phyloP scores from a whole-genome alignment of 2,113 vertebrate genomes.

The Semnopithecus entellus region DNA sequence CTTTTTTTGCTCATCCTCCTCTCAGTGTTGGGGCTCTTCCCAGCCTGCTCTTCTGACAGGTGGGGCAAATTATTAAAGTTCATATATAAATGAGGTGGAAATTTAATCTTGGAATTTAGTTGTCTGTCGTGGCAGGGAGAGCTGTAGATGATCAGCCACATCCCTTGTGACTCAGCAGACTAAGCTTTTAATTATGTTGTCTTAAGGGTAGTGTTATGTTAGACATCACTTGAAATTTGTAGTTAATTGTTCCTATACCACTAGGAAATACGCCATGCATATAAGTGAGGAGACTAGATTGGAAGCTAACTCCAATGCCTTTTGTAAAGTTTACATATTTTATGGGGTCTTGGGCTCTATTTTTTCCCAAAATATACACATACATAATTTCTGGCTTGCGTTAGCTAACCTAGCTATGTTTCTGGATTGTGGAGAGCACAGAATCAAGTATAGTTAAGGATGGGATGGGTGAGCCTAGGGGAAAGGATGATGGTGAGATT shows the following conservation, averaged over 20 bases:
- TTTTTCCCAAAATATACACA: background rate
- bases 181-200: constrained; percentile 29
- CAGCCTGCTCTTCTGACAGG: background rate
- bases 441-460: too few relatives aligned
- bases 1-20: background rate
- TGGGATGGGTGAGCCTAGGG: too few relatives aligned
- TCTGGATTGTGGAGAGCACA: too few relatives aligned
- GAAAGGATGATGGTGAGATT: too few relatives aligned
- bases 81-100: constrained; percentile 15
- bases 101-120: background rate
- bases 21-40: background rate
- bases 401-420: too few relatives aligned
- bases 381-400: background rate
- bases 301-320: constrained; percentile 25
- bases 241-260: background rate
- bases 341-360: background rate
- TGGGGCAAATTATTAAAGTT: background rate
- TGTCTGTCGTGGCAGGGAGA: background rate
- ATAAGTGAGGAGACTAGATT: background rate
- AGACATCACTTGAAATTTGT: constrained; percentile 10
- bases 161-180: background rate
- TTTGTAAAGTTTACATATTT: background rate
- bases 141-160: background rate
- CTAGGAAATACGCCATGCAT: background rate
- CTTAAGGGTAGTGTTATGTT: background rate